Percentiles rank a stretch among this genome's conserved stretches.
These are phyloP conservation scores for Rotaria socialis DNA, from an alignment of 2,888 invertebrate genomes.

Conservation along the genomic window DNA sequence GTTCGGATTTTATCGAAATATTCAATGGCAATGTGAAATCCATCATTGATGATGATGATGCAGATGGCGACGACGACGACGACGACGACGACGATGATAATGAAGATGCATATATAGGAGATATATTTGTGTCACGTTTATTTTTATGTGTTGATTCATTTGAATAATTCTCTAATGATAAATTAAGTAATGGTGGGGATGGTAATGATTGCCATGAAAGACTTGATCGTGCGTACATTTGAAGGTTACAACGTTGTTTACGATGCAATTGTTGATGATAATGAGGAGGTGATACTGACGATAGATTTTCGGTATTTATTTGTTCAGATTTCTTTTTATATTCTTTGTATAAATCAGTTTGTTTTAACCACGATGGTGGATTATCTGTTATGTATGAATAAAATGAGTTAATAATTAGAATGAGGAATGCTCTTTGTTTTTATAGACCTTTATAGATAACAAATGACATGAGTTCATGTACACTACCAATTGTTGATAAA, in stretches of 20 bases:
- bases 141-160: background rate
- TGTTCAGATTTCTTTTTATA: background rate
- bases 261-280: background rate
- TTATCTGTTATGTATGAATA: background rate
- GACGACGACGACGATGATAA: background rate
- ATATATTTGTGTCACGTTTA: background rate
- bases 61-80: background rate
- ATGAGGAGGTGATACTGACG: background rate
- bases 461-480: conserved; percentile 11
- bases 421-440: background rate
- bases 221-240: background rate
- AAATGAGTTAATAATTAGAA: background rate
- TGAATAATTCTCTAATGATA: background rate
- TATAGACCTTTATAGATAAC: background rate
- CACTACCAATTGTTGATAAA: background rate
- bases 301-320: background rate
- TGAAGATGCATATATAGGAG: background rate
- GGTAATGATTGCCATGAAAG: background rate
- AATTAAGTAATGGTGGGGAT: background rate
- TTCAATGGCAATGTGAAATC: background rate
- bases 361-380: background rate
- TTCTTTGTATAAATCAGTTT: background rate
- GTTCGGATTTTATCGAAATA: background rate
- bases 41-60: background rate
- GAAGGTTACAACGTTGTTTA: conserved; percentile 8